Evolutionary conservation across 2,888 invertebrate genomes (phyloP), one percentile per base, ranked within the genome.

Genomic region (Dione vanillae): DNA sequence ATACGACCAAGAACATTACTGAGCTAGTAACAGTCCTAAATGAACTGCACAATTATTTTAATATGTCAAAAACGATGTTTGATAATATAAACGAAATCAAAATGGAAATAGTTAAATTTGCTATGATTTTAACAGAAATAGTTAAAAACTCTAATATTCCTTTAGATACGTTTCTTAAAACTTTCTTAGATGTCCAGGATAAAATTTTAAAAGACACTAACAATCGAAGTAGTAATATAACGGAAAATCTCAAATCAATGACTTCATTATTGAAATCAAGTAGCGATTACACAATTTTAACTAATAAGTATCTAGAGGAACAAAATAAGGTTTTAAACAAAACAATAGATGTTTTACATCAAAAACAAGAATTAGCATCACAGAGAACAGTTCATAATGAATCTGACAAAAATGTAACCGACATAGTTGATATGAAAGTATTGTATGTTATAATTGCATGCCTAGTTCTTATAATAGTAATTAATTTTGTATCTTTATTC

Each of bases 361-460:
- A 41, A 10, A 62, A 58, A 2, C 19, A 16, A 16, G 49, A 19
- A 11, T 16, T 64, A 8, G 14, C 11, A 3, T 27, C 62, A 35
- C 45, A 64, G 12, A 64, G 9, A 2, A 27, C 2, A 27, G 2
- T 5, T 6, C 16, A 16, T 35, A 49, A 41, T 20, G 19, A 11
- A 37, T 8, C 27, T 0, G 16, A 16, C 3, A 35, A 49, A 52
- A 59, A 16, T 71, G 37, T 27, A 40, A 65, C 11, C 40, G 65
- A 37, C 10, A 10, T 65, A 14, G 43, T 16, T 12, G 59, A 65
- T 27, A 65, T 58, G 16, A 68, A 68, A 51, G 7, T 65, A 12
- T 41, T 71, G 35, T 68, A 68, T 65, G 14, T 71, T 61, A 71
- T 71, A 1, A 58, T 27, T 40, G 58, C 51, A 41, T 68, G 71